phyloP scores from a whole-genome alignment of 2,797 vertebrate genomes.

The Enteromius afrohamiltoni region DNA sequence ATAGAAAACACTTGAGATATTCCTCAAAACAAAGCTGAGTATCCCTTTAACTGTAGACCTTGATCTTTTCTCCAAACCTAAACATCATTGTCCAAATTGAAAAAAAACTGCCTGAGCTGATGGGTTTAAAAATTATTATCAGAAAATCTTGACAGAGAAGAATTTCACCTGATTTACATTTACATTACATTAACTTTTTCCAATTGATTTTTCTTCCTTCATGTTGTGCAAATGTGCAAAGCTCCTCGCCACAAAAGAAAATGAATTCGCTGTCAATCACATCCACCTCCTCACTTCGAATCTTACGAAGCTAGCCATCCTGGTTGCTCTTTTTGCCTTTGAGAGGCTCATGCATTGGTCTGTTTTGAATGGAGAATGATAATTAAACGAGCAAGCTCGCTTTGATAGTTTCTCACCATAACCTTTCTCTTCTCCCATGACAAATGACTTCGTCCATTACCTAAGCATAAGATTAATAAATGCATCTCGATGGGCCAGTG shows the following conservation, averaged over 20 bases:
- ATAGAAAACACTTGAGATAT: background rate
- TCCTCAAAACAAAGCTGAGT: background rate
- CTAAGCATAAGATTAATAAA: slow-evolving; percentile 74
- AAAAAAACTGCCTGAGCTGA: slow-evolving; percentile 59
- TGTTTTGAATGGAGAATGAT: slow-evolving; percentile 63
- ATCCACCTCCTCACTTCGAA: slow-evolving; percentile 69
- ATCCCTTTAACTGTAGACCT: slow-evolving; percentile 43
- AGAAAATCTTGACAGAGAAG: slow-evolving; percentile 65
- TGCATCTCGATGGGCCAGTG: slow-evolving; percentile 65
- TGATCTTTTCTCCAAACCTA: slow-evolving; percentile 45
- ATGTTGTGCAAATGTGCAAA: slow-evolving; percentile 65
- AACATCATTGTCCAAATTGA: slow-evolving; percentile 43
- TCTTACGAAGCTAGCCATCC: slow-evolving; percentile 73
- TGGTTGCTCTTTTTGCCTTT: slow-evolving; percentile 67
- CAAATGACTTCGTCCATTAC: slow-evolving; percentile 75
- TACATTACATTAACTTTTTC: slow-evolving; percentile 72
- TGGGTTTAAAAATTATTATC: slow-evolving; percentile 58
- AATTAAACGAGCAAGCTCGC: slow-evolving; percentile 69
- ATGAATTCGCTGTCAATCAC: slow-evolving; percentile 75
- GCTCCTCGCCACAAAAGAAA: slow-evolving; percentile 72
- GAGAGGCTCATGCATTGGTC: slow-evolving; percentile 61
- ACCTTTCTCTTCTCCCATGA: slow-evolving; percentile 74
- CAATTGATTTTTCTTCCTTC: slow-evolving; percentile 70
- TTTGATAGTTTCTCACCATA: slow-evolving; percentile 73
- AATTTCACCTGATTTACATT: slow-evolving; percentile 76